Evolutionary conservation across 37 sponge, comb jelly and placozoan species (phyloP), one percentile per base, ranked within the genome.

Genomic region (Cladorhizidae sp.): DNA sequence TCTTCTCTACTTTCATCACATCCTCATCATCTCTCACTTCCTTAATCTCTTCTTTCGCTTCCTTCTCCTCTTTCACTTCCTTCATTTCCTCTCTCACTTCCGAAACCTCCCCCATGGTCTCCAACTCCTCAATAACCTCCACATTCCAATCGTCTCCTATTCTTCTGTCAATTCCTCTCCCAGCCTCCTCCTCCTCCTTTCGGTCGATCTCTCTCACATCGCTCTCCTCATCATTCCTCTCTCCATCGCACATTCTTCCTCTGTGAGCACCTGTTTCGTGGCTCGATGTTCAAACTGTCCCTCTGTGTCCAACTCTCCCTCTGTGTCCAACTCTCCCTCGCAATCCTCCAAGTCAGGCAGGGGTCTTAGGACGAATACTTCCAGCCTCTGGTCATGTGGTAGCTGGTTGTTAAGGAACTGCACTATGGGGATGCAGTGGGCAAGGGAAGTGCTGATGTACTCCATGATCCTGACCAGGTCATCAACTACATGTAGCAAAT

Each of bases 401-500:
- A 89, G 80, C 0, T 72, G 63, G 20, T 15, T 36, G 83, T 89
- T 89, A n/a, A 89, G 70, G 41, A 43, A 36, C 32, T 74, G 64
- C 11, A 78, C 59, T 9, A 89, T 56, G 29, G 84, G 84, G 32
- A 83, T 67, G 42, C 73, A 72, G 32, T 73, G 58, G 33, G 83
- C 74, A 2, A 89, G 28, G 3, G 51, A 51, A 0, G 55, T 20
- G 18, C 78, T 29, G 29, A 89, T 83, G 20, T 35, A 21, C 6
- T 78, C 80, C 40, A 89, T 58, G 11, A 59, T 78, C 3, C 12
- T 15, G 8, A 67, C 42, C 51, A 89, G 73, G 55, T 89, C 84
- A 73, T 36, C 40, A 38, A 89, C 89, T 89, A 40, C n/a, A 72
- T 23, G 75, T 23, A 42, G 38, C 62, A 1, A 65, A 3, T 38